phyloP scores from a whole-genome alignment of 2,797 vertebrate species.

The Cephalopachus bancanus region DNA sequence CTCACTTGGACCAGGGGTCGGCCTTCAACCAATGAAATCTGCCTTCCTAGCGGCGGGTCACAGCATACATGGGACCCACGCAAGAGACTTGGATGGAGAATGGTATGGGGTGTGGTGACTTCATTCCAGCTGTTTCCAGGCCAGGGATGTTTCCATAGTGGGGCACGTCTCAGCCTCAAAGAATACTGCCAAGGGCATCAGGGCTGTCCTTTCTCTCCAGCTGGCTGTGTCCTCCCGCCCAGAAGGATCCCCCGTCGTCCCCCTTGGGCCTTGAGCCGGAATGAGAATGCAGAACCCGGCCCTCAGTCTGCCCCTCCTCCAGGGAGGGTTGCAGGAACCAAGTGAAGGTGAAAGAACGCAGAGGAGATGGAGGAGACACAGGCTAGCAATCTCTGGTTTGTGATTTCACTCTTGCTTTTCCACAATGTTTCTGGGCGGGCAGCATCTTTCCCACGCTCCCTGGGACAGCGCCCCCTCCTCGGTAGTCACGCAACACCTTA shows the following conservation, averaged over 20 bases:
- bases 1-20: neutral
- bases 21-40: neutral
- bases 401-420: neutral
- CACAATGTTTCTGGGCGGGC: rapidly evolving
- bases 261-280: neutral
- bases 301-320: neutral
- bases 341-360: neutral
- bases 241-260: neutral
- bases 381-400: neutral
- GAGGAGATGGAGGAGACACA: neutral
- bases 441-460: neutral
- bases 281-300: neutral
- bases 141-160: neutral
- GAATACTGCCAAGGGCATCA: neutral
- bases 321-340: neutral
- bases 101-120: too few relatives aligned
- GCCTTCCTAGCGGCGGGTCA: neutral
- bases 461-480: rapidly evolving
- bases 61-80: neutral
- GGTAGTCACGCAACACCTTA: neutral
- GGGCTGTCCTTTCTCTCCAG: neutral
- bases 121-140: neutral
- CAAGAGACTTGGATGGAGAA: neutral
- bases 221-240: neutral
- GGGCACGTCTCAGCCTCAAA: neutral